A percentile compares a stretch with the other conserved stretches of the same genome.
Evolutionary conservation across 2,888 invertebrate species (phyloP).

Genomic region (Willowsia nigromaculata): DNA sequence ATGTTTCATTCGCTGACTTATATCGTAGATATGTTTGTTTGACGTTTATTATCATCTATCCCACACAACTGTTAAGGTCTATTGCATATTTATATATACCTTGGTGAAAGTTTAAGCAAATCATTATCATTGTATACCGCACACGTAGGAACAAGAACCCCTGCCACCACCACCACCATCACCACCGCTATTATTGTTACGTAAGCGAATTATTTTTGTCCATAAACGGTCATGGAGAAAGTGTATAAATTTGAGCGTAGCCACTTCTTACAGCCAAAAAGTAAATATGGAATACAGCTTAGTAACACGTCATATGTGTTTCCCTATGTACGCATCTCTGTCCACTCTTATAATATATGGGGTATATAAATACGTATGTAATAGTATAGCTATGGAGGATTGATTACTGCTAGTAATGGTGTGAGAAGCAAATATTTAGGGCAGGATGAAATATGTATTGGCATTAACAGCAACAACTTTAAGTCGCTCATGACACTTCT

Average conservation of each 20-base stretch:
- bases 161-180: not conserved
- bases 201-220: conserved; percentile 33
- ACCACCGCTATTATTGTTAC: conserved; percentile 25
- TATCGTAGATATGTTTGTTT: not conserved
- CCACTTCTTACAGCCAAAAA: not conserved
- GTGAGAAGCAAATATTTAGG: conserved; percentile 77
- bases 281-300: not conserved
- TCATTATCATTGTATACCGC: not conserved
- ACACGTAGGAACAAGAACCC: not conserved
- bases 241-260: not conserved
- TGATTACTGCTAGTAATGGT: conserved; percentile 74
- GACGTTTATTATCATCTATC: conserved; percentile 7
- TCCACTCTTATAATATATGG: not conserved
- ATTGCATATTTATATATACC: not conserved
- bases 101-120: not conserved
- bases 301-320: not conserved
- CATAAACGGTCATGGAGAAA: conserved; percentile 23
- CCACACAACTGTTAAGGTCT: not conserved
- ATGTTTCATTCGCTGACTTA: not conserved
- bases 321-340: not conserved
- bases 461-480: conserved; percentile 77
- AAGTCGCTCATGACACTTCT: conserved; percentile 76
- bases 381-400: conserved; percentile 60
- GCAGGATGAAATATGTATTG: conserved; percentile 76
- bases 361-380: not conserved